A percentile compares a stretch with the other conserved stretches of the same genome.
These are phyloP conservation scores for Drosophila multiciliata DNA, from an alignment of 2,888 invertebrate genomes.

Conservation along the genomic window DNA sequence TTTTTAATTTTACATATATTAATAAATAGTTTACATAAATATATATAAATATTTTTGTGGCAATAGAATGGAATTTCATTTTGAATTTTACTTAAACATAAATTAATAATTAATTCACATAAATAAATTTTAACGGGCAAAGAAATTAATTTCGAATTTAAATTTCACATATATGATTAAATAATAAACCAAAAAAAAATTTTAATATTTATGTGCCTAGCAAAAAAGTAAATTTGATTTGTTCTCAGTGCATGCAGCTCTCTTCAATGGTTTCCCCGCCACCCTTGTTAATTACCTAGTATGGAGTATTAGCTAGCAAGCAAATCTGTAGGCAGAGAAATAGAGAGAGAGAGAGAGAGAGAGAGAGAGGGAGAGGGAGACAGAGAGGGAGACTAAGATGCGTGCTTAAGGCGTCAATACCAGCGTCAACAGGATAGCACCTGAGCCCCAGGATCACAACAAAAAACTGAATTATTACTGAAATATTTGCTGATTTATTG, in stretches of 20 bases:
- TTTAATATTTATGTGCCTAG: too few species aligned
- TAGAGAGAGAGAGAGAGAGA: too few species aligned
- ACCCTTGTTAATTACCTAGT: conserved; percentile 67
- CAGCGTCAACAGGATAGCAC: conserved; percentile 83
- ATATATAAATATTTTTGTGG: too few species aligned
- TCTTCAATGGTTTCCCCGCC: not conserved
- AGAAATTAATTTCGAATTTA: too few species aligned
- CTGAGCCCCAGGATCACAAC: conserved; percentile 46
- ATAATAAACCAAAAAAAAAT: too few species aligned
- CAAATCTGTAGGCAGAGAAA: conserved; percentile 17
- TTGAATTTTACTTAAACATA: not conserved
- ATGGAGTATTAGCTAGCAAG: conserved; percentile 30
- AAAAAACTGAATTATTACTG: conserved; percentile 77
- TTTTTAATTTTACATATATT: too few species aligned
- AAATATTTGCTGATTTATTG: conserved; percentile 81
- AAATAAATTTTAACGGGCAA: too few species aligned
- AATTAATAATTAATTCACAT: not conserved
- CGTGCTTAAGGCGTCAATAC: conserved; percentile 81
- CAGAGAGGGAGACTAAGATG: conserved; percentile 28
- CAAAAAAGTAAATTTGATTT: not conserved
- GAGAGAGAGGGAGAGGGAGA: not conserved
- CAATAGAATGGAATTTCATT: not conserved
- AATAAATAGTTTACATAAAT: too few species aligned
- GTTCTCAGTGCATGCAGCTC: conserved; percentile 8
- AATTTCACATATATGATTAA: too few species aligned